A percentile compares a stretch with the other conserved stretches of the same genome.
Conservation (phyloP, 2,113 vertebrate genomes). For the Azemiops feae region DNA sequence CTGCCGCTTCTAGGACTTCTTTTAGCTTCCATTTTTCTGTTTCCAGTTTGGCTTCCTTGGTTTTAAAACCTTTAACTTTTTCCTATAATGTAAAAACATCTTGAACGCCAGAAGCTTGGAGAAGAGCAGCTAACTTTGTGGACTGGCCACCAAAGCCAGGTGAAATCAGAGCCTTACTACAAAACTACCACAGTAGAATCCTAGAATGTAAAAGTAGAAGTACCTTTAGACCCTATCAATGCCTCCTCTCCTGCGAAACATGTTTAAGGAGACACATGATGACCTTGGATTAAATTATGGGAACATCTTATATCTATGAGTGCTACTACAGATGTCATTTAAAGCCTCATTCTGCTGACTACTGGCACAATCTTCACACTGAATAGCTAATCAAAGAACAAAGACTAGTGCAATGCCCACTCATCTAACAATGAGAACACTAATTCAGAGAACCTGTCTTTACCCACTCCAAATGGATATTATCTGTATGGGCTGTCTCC, state of each 20-base stretch:
- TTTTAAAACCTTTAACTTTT: conserved; percentile 57
- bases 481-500: background rate
- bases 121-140: background rate
- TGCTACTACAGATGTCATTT: background rate
- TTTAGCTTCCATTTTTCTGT: conserved; percentile 67
- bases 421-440: background rate
- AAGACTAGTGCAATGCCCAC: background rate
- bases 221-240: background rate
- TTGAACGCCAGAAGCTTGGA: background rate
- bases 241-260: background rate
- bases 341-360: background rate
- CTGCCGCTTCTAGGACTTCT: conserved; percentile 68
- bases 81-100: conserved; percentile 55
- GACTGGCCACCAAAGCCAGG: background rate
- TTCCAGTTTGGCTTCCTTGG: conserved; percentile 55
- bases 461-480: background rate
- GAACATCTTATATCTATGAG: background rate
- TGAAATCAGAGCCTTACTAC: background rate
- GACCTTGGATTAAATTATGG: background rate
- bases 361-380: background rate
- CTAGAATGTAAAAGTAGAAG: background rate
- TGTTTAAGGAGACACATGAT: background rate
- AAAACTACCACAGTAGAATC: background rate
- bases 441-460: background rate
- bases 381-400: background rate